These are phyloP conservation scores for Campoletis raptor DNA, from an alignment of 2,888 invertebrate genomes.

Conservation along the genomic window DNA sequence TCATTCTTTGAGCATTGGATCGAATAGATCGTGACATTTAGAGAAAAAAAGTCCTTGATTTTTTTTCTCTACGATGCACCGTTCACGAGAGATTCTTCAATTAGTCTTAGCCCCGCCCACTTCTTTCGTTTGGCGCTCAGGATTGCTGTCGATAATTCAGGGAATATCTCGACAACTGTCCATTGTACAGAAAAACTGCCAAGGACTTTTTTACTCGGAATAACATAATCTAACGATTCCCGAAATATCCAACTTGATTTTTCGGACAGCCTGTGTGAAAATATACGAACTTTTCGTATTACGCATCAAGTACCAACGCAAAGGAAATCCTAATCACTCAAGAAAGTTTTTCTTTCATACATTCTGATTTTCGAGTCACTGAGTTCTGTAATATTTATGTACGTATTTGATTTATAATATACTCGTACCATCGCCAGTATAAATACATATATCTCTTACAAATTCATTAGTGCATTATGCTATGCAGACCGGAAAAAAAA, in stretches of 20 bases:
- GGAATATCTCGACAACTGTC: neutral
- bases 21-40: neutral
- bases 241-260: neutral
- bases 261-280: neutral
- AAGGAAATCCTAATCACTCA: conserved; percentile 27
- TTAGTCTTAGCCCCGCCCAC: neutral
- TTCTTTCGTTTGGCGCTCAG: neutral
- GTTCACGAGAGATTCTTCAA: neutral
- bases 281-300: conserved; percentile 57
- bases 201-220: conserved; percentile 1
- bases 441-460: conserved; percentile 19
- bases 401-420: neutral
- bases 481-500: conserved; percentile 54
- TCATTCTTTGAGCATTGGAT: neutral
- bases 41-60: neutral
- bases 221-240: neutral
- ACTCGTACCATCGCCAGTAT: neutral
- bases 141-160: neutral
- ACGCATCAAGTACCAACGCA: conserved; percentile 68
- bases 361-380: conserved; percentile 18
- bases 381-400: neutral
- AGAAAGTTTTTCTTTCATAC: conserved; percentile 49
- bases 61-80: neutral
- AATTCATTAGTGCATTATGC: conserved; percentile 16
- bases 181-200: neutral